Evolutionary conservation across 2,113 vertebrate species (phyloP).

Genomic region (Uropsilus gracilis): DNA sequence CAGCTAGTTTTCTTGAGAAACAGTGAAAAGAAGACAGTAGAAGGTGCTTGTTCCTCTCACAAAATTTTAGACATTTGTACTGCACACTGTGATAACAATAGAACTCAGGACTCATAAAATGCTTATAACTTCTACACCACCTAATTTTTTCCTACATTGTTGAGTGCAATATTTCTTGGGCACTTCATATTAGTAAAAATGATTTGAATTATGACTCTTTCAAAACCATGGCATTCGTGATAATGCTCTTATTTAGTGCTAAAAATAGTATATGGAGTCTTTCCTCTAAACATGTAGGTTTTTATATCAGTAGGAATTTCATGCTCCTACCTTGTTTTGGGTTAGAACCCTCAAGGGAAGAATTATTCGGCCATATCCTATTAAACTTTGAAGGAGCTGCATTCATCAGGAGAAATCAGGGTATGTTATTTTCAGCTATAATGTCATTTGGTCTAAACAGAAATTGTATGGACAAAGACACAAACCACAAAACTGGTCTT

Average conservation of each 20-base stretch:
- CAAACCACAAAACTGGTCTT: constrained; percentile 89
- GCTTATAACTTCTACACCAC: background rate
- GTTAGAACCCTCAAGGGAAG: constrained; percentile 99
- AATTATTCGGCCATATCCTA: constrained; percentile 97
- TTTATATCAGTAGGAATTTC: constrained; percentile 83
- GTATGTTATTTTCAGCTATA: constrained; percentile 93
- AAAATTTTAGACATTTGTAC: constrained; percentile 48
- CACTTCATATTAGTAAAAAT: constrained; percentile 50
- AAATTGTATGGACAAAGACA: constrained; percentile 91
- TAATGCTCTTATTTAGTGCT: constrained; percentile 41
- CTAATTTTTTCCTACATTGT: background rate
- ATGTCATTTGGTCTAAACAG: constrained; percentile 85
- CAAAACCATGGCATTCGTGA: constrained; percentile 49
- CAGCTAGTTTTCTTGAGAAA: constrained; percentile 73
- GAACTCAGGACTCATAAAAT: constrained; percentile 14
- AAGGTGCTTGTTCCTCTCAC: constrained; percentile 25
- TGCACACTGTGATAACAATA: background rate
- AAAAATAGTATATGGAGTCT: constrained; percentile 43
- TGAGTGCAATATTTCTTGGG: constrained; percentile 10
- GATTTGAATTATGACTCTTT: constrained; percentile 57
- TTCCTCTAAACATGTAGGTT: constrained; percentile 74
- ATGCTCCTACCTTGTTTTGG: constrained; percentile 98
- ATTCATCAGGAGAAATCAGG: constrained; percentile 95
- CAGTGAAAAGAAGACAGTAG: constrained; percentile 59
- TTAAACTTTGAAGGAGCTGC: constrained; percentile 93